phyloP scores from a whole-genome alignment of 2,113 vertebrate genomes.

The Halcyon malimbica region DNA sequence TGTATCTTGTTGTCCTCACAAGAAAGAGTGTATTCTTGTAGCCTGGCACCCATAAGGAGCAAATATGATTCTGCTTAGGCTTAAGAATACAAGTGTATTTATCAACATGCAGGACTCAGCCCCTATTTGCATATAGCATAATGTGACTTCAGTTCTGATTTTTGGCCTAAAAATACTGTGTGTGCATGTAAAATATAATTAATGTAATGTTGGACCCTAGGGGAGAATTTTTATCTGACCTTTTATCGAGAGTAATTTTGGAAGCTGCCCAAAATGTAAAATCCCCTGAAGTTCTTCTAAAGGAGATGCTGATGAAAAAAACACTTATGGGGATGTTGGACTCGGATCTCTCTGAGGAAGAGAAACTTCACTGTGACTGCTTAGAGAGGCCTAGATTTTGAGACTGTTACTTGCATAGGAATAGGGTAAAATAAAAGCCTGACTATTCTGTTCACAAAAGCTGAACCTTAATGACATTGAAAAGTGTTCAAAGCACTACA shows the following conservation, averaged over 20 bases:
- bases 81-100: neutral
- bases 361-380: slow-evolving; percentile 32
- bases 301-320: slow-evolving; percentile 52
- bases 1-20: neutral
- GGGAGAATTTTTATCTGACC: slow-evolving; percentile 55
- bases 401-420: neutral
- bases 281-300: slow-evolving; percentile 51
- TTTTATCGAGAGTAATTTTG: slow-evolving; percentile 49
- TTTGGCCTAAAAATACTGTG: slow-evolving; percentile 35
- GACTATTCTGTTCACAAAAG: neutral
- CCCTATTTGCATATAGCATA: slow-evolving; percentile 8
- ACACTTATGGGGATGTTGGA: neutral
- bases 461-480: neutral
- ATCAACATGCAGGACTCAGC: neutral
- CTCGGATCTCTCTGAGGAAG: neutral
- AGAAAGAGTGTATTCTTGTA: neutral
- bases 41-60: neutral
- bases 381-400: neutral
- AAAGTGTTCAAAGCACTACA: neutral
- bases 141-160: slow-evolving; percentile 13
- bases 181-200: slow-evolving; percentile 58
- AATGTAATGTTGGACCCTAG: slow-evolving; percentile 43
- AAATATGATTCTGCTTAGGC: neutral
- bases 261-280: slow-evolving; percentile 40
- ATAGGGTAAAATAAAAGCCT: neutral